These are phyloP conservation scores for Sandelia bainsii DNA, from an alignment of 2,797 vertebrate genomes.

Conservation along the genomic window DNA sequence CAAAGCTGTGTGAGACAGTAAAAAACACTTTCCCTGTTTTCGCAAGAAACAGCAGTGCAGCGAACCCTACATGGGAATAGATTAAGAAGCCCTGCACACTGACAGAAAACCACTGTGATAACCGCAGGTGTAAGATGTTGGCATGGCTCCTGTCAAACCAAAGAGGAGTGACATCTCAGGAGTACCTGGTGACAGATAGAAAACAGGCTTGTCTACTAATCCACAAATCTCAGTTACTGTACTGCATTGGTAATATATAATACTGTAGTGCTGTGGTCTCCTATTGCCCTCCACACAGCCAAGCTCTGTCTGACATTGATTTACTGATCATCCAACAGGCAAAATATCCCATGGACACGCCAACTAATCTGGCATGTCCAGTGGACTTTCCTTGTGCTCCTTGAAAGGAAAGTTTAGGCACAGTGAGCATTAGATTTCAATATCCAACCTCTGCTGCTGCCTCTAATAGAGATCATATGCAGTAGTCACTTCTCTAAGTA, in stretches of 20 bases:
- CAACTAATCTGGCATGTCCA: constrained; percentile 33
- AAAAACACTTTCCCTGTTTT: constrained; percentile 8
- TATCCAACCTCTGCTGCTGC: not conserved
- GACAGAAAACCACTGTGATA: constrained; percentile 19
- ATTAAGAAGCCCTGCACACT: not conserved
- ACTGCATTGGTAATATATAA: constrained; percentile 52
- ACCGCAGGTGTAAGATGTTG: constrained; percentile 13
- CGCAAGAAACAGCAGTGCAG: not conserved
- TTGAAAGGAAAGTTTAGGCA: constrained; percentile 8
- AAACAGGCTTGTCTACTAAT: constrained; percentile 56
- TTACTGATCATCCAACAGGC: constrained; percentile 43
- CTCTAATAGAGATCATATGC: not conserved
- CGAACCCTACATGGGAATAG: constrained; percentile 17
- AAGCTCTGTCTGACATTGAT: constrained; percentile 53
- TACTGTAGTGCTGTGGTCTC: constrained; percentile 53
- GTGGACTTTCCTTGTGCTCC: constrained; percentile 45
- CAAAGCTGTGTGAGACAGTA: constrained; percentile 2
- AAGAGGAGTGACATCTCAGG: constrained; percentile 25
- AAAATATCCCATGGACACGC: constrained; percentile 67
- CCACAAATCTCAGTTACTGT: constrained; percentile 53
- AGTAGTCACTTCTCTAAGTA: too few species aligned
- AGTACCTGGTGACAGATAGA: constrained; percentile 49
- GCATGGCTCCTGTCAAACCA: constrained; percentile 37
- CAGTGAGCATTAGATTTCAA: not conserved
- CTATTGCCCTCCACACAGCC: constrained; percentile 32